phyloP scores from a whole-genome alignment of 2,113 vertebrate genomes.

The Mesembrinibis cayennensis region DNA sequence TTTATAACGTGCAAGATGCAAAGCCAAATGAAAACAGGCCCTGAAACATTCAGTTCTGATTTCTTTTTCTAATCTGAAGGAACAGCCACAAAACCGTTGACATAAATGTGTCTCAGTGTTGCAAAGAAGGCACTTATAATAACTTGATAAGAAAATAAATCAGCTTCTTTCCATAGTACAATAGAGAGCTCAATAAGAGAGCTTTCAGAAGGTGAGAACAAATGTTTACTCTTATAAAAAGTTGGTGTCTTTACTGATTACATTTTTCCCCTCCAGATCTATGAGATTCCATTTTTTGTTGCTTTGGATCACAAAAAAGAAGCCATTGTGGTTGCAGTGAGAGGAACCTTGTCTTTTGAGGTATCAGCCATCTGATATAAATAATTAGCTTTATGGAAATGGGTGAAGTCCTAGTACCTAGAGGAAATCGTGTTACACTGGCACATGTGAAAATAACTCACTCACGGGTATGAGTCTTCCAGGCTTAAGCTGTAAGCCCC shows the following conservation, averaged over 20 bases:
- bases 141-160: not conserved
- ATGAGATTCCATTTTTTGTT: constrained; percentile 95
- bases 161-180: not conserved
- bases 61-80: not conserved
- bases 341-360: constrained; percentile 94
- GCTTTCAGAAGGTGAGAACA: not conserved
- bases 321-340: constrained; percentile 89
- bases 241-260: not conserved
- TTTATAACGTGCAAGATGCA: not conserved
- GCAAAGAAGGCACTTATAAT: not conserved
- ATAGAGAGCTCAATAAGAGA: not conserved
- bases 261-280: constrained; percentile 79
- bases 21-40: not conserved
- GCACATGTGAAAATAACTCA: not conserved
- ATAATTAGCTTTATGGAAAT: not conserved
- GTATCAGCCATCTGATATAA: constrained; percentile 56
- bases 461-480: not conserved
- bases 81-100: not conserved
- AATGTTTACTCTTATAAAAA: not conserved
- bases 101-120: not conserved
- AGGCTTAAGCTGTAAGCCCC: not conserved
- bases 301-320: constrained; percentile 94
- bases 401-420: not conserved
- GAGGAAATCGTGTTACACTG: not conserved
- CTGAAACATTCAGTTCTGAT: not conserved